A percentile compares a stretch with the other conserved stretches of the same genome.
Evolutionary conservation across 2,797 vertebrate species (phyloP).

Genomic region (Zenarchopterus dispar): DNA sequence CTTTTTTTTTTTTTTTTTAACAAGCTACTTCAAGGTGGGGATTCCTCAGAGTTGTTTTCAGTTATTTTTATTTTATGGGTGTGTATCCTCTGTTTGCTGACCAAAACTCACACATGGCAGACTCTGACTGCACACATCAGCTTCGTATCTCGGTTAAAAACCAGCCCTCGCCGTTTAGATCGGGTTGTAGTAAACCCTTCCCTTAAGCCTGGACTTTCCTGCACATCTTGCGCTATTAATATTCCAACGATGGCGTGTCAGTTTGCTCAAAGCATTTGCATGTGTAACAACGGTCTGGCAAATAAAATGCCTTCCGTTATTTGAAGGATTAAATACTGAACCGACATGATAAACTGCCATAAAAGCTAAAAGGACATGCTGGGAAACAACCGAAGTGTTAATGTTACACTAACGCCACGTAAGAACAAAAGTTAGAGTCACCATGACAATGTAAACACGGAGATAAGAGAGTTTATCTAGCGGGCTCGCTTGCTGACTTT

Average conservation of each 20-base stretch:
- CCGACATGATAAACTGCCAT: conserved; percentile 31
- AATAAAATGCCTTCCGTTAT: conserved; percentile 33
- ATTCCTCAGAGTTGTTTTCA: conserved; percentile 24
- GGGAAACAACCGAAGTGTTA: conserved; percentile 27
- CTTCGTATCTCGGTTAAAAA: conserved; percentile 14
- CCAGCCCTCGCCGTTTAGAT: conserved; percentile 6
- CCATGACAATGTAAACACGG: background rate
- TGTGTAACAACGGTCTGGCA: conserved; percentile 43
- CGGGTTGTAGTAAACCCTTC: conserved; percentile 9
- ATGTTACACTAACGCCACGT: conserved; percentile 20
- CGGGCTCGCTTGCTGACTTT: background rate
- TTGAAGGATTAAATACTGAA: conserved; percentile 25
- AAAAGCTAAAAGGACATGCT: conserved; percentile 33
- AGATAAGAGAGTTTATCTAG: background rate
- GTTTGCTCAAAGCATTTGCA: conserved; percentile 39
- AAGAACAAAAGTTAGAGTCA: background rate
- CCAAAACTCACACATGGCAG: background rate
- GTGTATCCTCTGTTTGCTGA: background rate
- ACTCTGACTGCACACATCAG: background rate
- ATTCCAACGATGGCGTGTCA: conserved; percentile 9
- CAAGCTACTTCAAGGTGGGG: conserved; percentile 21
- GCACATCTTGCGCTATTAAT: conserved; percentile 23
- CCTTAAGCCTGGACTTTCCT: background rate
- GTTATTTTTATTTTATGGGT: conserved; percentile 15
- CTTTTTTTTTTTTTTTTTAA: conserved; percentile 27